Base-by-base conservation (phyloP, 2,797 vertebrate genomes). In the Pseudomugil tenellus region DNA sequence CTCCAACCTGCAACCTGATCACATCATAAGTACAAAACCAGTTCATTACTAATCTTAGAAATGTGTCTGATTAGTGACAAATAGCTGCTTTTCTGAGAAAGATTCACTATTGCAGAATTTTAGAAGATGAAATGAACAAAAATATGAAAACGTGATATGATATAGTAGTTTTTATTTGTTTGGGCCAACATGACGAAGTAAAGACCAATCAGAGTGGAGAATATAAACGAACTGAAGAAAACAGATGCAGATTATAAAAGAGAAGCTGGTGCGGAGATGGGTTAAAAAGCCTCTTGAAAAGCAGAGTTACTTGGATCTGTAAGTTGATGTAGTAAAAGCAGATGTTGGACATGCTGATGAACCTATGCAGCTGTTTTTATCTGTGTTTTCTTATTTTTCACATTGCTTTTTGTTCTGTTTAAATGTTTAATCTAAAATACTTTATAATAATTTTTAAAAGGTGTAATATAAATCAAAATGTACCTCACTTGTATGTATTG, bases 1-100 rank as follows among this genome's bases (percentile, higher is more conserved):
- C 64, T 66, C 74, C 59, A 67, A 65, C 58, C 70, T 76, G 76
- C 91, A 91, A 91, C 84, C 70, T 58, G 92, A 92, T 90, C 81
- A 3, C 76, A n/a, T 49, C 48, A 75, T 91, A 92, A 90, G 91
- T 92, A 92, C 86, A 80, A 88, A 89, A 93, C 92, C 92, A 93
- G 87, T 88, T 80, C 49, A 19, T n/a, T n/a, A n/a, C n/a, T n/a
- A n/a, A n/a, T n/a, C 25, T 23, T 25, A 51, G 4, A 25, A 23
- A 25, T 25, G 21, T 53, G 6, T 53, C 49, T 53, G 52, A 31
- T 35, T 53, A 26, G 1, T 41, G 14, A n/a, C 8, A 2, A 35
- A 37, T 54, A 14, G 12, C 35, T 0, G 21, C 16, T 16, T 35
- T 49, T 17, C 3, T 12, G 25, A 58, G 16, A 49, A 55, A 49